Evolutionary conservation across 2,113 vertebrate genomes (phyloP).

Genomic region (Dromas ardeola): DNA sequence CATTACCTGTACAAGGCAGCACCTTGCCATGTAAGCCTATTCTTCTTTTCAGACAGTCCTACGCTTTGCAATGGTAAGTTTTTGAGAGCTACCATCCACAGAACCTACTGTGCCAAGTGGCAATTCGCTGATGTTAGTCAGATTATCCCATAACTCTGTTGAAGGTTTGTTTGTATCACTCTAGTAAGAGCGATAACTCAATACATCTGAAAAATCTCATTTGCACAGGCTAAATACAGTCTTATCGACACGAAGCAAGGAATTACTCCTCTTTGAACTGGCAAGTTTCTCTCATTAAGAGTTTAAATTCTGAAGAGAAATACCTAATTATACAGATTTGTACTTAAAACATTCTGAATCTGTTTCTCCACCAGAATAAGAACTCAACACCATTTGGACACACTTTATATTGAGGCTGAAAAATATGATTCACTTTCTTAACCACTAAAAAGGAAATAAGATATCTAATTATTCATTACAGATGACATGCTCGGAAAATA

Average conservation of each 20-base stretch:
- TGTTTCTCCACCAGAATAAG: not conserved
- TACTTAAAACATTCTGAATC: not conserved
- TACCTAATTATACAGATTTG: not conserved
- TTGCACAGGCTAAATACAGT: not conserved
- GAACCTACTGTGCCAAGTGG: not conserved
- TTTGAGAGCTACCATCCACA: not conserved
- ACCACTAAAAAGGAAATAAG: not conserved
- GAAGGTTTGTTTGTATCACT: not conserved
- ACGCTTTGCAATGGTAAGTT: not conserved
- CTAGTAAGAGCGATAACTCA: not conserved
- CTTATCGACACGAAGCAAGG: not conserved
- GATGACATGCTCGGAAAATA: not conserved
- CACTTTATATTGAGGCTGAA: not conserved
- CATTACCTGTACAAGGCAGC: not conserved
- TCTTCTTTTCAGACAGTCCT: not conserved
- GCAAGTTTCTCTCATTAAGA: not conserved
- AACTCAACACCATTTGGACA: not conserved
- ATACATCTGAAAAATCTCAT: not conserved
- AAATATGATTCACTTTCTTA: conserved; percentile 5
- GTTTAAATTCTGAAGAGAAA: not conserved
- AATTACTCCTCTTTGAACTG: not conserved
- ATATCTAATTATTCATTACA: not conserved
- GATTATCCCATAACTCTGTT: not conserved
- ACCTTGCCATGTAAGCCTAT: not conserved
- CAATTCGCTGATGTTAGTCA: not conserved